Evolutionary conservation across 2,113 vertebrate species (phyloP).

Genomic region (Pachyramphus minor): DNA sequence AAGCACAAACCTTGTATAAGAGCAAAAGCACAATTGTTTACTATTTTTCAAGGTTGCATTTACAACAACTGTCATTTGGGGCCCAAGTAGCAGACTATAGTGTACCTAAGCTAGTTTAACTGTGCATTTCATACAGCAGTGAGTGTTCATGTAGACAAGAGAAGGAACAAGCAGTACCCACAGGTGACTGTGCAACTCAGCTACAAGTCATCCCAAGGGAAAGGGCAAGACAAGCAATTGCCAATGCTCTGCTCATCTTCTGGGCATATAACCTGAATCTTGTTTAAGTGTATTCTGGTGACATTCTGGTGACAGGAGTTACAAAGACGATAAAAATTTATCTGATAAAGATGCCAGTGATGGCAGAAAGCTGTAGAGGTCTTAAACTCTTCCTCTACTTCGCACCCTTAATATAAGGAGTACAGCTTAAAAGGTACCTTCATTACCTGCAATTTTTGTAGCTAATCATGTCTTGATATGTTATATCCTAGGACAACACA

Average conservation of each 20-base stretch:
- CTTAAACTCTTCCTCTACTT: neutral
- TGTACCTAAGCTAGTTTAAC: neutral
- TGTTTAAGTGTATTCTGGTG: neutral
- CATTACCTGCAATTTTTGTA: neutral
- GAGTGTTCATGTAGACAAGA: accelerated
- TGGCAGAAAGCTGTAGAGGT: neutral
- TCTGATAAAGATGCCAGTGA: neutral
- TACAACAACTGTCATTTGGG: neutral
- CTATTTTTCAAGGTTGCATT: neutral
- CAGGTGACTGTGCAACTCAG: neutral
- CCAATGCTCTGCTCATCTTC: neutral
- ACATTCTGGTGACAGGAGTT: neutral
- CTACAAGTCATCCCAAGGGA: neutral
- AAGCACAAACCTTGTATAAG: neutral
- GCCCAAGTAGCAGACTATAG: neutral
- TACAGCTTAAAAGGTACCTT: neutral
- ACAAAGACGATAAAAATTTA: neutral
- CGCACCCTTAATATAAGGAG: neutral
- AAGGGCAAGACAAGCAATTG: neutral
- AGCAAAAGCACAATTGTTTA: neutral
- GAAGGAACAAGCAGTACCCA: neutral
- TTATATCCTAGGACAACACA: neutral
- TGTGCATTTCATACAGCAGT: neutral
- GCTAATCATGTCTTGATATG: neutral
- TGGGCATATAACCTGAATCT: neutral